Evolutionary conservation across 1,140 invertebrate species (phyloP), one percentile per base, ranked within the genome.

Genomic region (Teleopsis dalmanni): DNA sequence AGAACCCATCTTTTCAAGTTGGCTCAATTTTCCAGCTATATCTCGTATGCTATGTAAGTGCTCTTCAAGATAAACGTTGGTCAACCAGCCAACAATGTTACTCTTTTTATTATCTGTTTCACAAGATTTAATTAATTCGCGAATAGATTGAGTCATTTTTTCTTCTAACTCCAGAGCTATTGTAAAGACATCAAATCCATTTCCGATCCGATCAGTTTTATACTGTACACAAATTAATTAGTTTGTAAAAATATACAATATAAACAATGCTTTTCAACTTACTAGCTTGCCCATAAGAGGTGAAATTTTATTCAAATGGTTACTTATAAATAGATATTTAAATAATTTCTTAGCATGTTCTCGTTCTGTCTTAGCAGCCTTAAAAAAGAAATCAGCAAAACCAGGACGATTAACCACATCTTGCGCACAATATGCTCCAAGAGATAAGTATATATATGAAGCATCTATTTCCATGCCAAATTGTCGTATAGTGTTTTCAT

Each of bases 281-380:
- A n/a, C n/a, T n/a, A n/a, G n/a, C n/a, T n/a, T n/a, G n/a, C n/a
- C n/a, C n/a, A n/a, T n/a, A n/a, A n/a, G n/a, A n/a, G n/a, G n/a
- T n/a, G n/a, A n/a, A n/a, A n/a, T n/a, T n/a, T n/a, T n/a, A n/a
- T n/a, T 82, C 14, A 87, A 75, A 54, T 87, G 78, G 54, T 91
- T 91, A 69, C 94, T 80, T 82, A 89, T 90, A 41, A 91, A 80
- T 48, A 95, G 71, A 72, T 96, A 96, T 47, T 91, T 83, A 37
- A 96, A 87, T 25, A 97, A 74, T 66, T 91, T 91, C 57, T 90
- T 83, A 1, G 90, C 92, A 70, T 96, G 94, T 50, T 89, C 78
- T 22, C 90, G 79, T 71, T 97, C 93, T 72, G 96, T 92, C 23
- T 76, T 79, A 1, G 91, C 89, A 33, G 83, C 80, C 31, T 90